Base-by-base conservation (phyloP, 2,113 vertebrate species). In the Ceyx melanurus region DNA sequence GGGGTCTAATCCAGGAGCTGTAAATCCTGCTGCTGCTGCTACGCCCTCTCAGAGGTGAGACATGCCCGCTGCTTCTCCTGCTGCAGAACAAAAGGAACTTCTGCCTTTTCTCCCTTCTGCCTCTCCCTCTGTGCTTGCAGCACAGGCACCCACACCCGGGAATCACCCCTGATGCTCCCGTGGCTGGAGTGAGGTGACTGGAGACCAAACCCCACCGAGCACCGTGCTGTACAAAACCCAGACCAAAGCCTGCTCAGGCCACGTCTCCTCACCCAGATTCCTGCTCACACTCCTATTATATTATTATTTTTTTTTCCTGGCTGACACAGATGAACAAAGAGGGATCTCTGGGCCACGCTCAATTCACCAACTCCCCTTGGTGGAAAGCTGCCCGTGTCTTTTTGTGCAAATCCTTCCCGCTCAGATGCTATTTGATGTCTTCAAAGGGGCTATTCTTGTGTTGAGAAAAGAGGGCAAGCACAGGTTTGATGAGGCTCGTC, bases 381-480 rank as follows among this genome's bases (percentile, higher is more conserved):
- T 31, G 72, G 35, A 66, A 86, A n/a, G 87, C 86, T 82, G 92
- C 75, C 91, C 82, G 6, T 6, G 21, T 17, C 77, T 62, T 71
- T 70, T 22, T 11, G 21, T 26, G 67, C 35, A 14, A 62, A 67
- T 78, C 73, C 80, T 64, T 53, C 92, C 80, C 2, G 0, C 77
- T 48, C 43, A 0, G 48, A 4, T 10, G 79, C 6, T 10, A 4
- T 88, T 75, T 68, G 86, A 79, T 79, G 73, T 65, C 86, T 72
- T 65, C 92, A 93, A 78, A 93, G 66, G 40, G 90, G 48, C 80
- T 89, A 70, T 74, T 92, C 82, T 89, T 64, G 17, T 4, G 25
- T 0, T 2, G 79, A 88, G 88, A 83, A 56, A 82, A 43, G 92
- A 87, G 75, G 88, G 25, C 60, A 18, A 35, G 92, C 0, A 0